Base-by-base conservation (phyloP, 2,113 vertebrate species). In the Acrocephalus kingi region DNA sequence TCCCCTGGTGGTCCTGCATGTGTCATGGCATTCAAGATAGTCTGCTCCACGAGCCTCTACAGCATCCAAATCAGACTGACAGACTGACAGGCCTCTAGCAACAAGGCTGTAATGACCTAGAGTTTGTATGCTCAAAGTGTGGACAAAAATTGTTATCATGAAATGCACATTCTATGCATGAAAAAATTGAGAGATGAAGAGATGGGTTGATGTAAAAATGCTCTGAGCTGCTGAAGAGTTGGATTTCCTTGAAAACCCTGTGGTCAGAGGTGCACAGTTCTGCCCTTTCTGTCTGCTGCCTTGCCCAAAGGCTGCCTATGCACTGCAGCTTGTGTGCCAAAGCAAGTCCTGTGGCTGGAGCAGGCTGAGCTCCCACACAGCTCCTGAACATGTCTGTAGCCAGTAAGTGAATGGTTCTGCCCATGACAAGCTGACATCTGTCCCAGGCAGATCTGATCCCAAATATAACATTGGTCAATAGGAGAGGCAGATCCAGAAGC, bases 191-290 rank as follows among this genome's bases (percentile, higher is more conserved):
- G 18, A 63, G 2, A 3, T 23, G 5, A 71, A 68, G 31, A 61
- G 33, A 41, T 13, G 43, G 17, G 15, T 23, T 73, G 68, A 30
- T 22, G 4, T 27, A 45, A 27, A 73, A 54, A 31, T 35, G 41
- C n/a, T 69, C 41, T n/a, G 31, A 81, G 8, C 41, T 71, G 37
- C n/a, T 64, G 68, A 77, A 43, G 7, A 27, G 13, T 27, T 43
- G 25, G 23, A 41, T 64, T 80, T 3, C 20, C 41, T 45, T 25
- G 33, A 35, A 89, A 66, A 66, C 8, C 13, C 37, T 27, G 6
- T 15, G 37, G 28, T 11, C 2, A 0, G 12, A 21, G 49, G 27
- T 5, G 14, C 30, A 43, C 21, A 43, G 0, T 1, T 2, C 21
- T 35, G 48, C 12, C 5, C 17, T 74, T 76, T 88, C 30, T 84